phyloP scores from a whole-genome alignment of 2,113 vertebrate species.

The Channa argus region DNA sequence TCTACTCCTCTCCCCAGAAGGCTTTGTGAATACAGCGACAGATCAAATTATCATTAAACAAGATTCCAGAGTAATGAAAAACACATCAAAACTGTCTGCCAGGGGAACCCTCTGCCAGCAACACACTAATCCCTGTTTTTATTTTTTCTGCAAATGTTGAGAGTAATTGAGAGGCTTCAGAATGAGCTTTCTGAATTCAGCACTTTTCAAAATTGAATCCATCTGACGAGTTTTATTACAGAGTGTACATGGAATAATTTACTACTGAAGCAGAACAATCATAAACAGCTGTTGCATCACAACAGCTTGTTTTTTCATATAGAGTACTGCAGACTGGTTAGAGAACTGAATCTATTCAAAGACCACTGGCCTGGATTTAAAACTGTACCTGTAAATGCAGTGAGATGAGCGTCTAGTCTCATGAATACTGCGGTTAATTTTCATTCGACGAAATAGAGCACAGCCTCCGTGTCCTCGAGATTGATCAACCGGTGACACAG shows the following conservation, averaged over 20 bases:
- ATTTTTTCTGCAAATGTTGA: conserved; percentile 36
- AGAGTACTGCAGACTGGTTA: not conserved
- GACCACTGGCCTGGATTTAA: not conserved
- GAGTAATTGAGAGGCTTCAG: conserved; percentile 55
- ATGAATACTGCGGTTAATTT: conserved; percentile 77
- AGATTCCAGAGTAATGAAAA: conserved; percentile 63
- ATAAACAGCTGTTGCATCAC: not conserved
- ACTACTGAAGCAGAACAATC: not conserved
- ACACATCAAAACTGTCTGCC: conserved; percentile 60
- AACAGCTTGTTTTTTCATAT: not conserved
- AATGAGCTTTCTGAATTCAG: conserved; percentile 23
- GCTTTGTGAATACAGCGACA: conserved; percentile 46
- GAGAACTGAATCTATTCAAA: not conserved
- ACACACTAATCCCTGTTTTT: conserved; percentile 46
- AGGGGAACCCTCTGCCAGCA: conserved; percentile 49
- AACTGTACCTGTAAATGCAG: conserved; percentile 65
- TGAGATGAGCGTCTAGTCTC: conserved; percentile 66
- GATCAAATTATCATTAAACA: conserved; percentile 69
- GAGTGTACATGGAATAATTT: conserved; percentile 45
- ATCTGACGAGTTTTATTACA: conserved; percentile 33
- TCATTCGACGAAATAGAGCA: conserved; percentile 72
- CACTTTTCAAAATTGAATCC: conserved; percentile 49
- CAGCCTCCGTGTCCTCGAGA: conserved; percentile 58
- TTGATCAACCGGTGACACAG: conserved; percentile 62
- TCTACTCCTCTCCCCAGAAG: conserved; percentile 42